phyloP scores from a whole-genome alignment of 35 echinoderm and acorn worm species.

The Apostichopus californicus region DNA sequence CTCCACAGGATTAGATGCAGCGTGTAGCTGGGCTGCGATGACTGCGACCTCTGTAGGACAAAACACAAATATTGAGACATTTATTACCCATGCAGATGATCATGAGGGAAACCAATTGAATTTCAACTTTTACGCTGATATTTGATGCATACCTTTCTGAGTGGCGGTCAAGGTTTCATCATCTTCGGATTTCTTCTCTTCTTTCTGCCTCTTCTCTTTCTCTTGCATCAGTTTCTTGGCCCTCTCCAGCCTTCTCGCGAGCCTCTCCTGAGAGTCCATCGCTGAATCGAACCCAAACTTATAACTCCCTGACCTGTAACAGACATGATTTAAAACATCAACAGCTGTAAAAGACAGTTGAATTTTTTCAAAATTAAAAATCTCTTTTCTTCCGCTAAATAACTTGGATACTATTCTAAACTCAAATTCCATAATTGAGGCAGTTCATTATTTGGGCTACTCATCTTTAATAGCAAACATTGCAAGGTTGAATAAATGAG shows the following conservation, averaged over 20 bases:
- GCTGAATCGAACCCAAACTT: slow-evolving; percentile 75
- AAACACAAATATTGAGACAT: neutral
- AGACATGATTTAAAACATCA: neutral
- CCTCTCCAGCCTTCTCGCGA: slow-evolving; percentile 81
- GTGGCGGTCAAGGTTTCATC: slow-evolving; percentile 43
- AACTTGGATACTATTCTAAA: no score
- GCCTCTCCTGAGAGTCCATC: slow-evolving; percentile 87
- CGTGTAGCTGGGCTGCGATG: slow-evolving; percentile 65
- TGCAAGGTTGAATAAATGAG: no score
- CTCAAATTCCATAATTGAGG: no score
- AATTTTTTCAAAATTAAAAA: no score
- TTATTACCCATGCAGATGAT: no score
- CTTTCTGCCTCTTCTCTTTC: slow-evolving; percentile 72
- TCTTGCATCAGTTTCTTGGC: slow-evolving; percentile 84
- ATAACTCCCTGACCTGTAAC: neutral
- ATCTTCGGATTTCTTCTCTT: slow-evolving; percentile 59
- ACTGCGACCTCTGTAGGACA: slow-evolving; percentile 65
- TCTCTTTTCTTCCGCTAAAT: no score
- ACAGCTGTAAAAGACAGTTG: no score
- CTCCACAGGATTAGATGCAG: slow-evolving; percentile 70
- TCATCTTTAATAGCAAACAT: no score
- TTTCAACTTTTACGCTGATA: no score
- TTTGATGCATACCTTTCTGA: slow-evolving; percentile 66
- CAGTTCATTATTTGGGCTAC: no score
- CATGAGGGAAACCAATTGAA: no score